Evolutionary conservation across 2,888 invertebrate species (phyloP), one percentile per base, ranked within the genome.

Genomic region (Cephus runcator): DNA sequence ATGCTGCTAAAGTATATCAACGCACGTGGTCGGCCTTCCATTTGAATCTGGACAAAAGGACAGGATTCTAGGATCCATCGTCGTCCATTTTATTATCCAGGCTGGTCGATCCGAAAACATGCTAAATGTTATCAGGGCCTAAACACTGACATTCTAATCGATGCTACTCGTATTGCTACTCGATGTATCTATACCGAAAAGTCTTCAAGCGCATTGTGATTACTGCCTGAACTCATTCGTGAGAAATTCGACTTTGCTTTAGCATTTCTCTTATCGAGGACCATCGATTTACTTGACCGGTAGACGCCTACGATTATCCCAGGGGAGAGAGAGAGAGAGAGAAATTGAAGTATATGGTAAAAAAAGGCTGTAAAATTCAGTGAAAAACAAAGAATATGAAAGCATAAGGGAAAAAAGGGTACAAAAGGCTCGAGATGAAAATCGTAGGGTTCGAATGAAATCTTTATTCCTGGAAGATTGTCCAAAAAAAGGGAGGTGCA

Each of bases 191-290:
- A 82, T 82, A 82, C 81, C 80, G 76, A 78, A 85, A 85, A 83
- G 85, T 74, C 84, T 83, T 87, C 85, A 86, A 88, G 87, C 87
- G 85, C 84, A 88, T 88, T 86, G 85, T 88, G 87, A 88, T 88
- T 82, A 85, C 81, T 79, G 83, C 82, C 81, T 81, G 81, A 81
- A 81, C 23, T 71, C 31, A 71, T 71, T 71, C 56, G 2, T 71
- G 15, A 71, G 33, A 77, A 77, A 82, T 79, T 80, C 81, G 79
- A 71, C 56, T 56, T 76, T 76, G 35, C n/a, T 71, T 76, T 23
- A 69, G 34, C 75, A 77, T 77, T 81, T 83, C 83, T 82, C 79
- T 84, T 81, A 84, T 81, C 82, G 83, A 83, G 86, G 86, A 86
- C 86, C 86, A 86, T 81, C 76, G 82, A 73, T 30, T 31, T 68